Base-by-base conservation (phyloP, 2,797 vertebrate genomes). In the Cynopterus sphinx region DNA sequence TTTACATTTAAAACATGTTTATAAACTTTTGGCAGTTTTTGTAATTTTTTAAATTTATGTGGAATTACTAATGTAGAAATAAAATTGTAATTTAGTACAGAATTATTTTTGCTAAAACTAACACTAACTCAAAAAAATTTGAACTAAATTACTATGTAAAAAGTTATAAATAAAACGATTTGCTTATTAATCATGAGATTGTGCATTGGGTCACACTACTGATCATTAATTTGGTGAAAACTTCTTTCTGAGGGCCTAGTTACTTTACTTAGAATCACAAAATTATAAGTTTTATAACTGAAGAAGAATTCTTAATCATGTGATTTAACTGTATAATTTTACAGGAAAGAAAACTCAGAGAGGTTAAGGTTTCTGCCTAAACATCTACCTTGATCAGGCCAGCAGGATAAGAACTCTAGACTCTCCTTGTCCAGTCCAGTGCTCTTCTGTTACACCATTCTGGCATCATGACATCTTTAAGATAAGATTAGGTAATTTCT, bases 161-260 rank as follows among this genome's bases (percentile, higher is more conserved):
- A 87, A 91, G 4, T 61, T 92, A 46, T 83, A 74, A 74, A 73
- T 77, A 55, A 71, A 87, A 71, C 6, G 28, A 79, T 10, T 49
- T 10, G 9, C 84, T 28, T 68, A 57, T 53, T 84, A 71, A 31
- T 83, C 17, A 70, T 49, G 17, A 74, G 4, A 51, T 4, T 61
- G 5, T 96, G 36, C 12, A 51, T 12, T 41, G 33, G 7, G 9
- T 51, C 31, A 11, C 17, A 74, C 2, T 75, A 22, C n/a, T n/a
- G 43, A 12, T 74, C 26, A n/a, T 51, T 51, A n/a, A 21, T 49
- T 61, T 53, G 4, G 13, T 67, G 26, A 87, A 90, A 73, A 67
- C 1, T 43, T 92, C 4, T 63, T 36, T 12, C 31, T 46, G 33
- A 53, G 2, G 26, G 0, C 2, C 2, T 49, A 43, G 19, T 51